phyloP scores from a whole-genome alignment of 2,113 vertebrate species.

The Balaeniceps rex region DNA sequence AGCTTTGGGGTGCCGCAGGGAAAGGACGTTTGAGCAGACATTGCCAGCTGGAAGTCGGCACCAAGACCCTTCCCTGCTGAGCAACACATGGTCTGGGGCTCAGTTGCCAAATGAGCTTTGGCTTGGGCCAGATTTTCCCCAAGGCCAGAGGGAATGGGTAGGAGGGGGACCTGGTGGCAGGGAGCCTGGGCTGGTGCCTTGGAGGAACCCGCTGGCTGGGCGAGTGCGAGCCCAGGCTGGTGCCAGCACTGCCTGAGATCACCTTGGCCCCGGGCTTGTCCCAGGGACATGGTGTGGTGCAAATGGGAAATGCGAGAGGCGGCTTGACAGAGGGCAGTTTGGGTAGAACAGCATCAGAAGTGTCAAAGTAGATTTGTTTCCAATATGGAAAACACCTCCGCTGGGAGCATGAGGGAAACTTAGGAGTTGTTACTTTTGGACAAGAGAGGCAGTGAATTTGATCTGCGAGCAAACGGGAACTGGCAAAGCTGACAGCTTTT shows the following conservation, averaged over 20 bases:
- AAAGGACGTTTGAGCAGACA: background rate
- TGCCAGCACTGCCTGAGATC: background rate
- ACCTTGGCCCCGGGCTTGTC: background rate
- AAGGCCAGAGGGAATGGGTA: background rate
- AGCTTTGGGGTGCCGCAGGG: background rate
- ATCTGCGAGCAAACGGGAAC: slow-evolving; percentile 2
- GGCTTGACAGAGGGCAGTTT: background rate
- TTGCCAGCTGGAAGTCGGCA: background rate
- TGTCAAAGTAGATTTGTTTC: slow-evolving; percentile 32
- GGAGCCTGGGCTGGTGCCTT: background rate
- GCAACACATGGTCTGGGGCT: fast-evolving
- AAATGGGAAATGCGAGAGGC: fast-evolving
- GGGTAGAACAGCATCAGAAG: background rate
- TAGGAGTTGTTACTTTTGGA: slow-evolving; percentile 35
- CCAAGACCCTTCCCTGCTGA: background rate
- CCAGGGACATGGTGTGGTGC: fast-evolving
- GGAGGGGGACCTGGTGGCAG: background rate
- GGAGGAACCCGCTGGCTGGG: fast-evolving
- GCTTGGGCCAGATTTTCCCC: background rate
- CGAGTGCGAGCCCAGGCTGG: fast-evolving
- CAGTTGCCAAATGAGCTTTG: background rate
- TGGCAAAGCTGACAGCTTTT: slow-evolving; percentile 42
- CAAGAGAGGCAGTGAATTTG: background rate
- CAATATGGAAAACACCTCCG: slow-evolving; percentile 2
- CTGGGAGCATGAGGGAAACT: background rate